Evolutionary conservation across 2,797 vertebrate genomes (phyloP), one percentile per base, ranked within the genome.

Genomic region (Pipistrellus nathusii): DNA sequence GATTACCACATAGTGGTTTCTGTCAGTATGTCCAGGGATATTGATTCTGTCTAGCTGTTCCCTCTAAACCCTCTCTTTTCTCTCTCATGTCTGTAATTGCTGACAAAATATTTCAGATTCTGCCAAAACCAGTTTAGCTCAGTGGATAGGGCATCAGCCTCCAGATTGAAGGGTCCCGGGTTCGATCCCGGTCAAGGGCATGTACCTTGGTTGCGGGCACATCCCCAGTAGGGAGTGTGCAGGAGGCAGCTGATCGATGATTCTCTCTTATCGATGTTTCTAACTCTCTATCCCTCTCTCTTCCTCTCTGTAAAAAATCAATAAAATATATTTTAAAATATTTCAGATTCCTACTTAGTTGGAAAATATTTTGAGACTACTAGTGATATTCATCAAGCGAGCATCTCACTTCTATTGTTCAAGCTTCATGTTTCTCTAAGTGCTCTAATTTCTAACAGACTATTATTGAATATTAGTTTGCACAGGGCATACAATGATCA

Each of bases 361-460:
- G 53, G 38, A 62, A 93, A 97, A 84, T 85, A 82, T n/a, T 85
- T 91, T 96, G 11, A 48, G 46, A 48, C 46, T 46, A 84, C 62
- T 88, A 81, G 83, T 88, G 57, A 75, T 75, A 93, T 51, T 91
- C 35, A 92, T 76, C 90, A 92, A 51, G 23, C 48, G 96, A 94
- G 66, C 88, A 75, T 64, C 62, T 94, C 64, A 95, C 82, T 93
- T 93, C 93, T 89, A 85, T 76, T 62, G 38, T 85, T 6, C 35
- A 87, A 84, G 2, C 64, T 87, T 95, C 21, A 90, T 38, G 23
- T 78, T 95, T 94, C 92, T 87, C 77, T 82, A 90, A 81, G 81
- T 11, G 21, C n/a, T 91, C 41, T 51, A 85, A 88, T 90, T 53
- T 91, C 59, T 78, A 87, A 82, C 78, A 78, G 62, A 93, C 57